Evolutionary conservation across 2,888 invertebrate genomes (phyloP), one percentile per base, ranked within the genome.

Genomic region (Nudaria mundana): DNA sequence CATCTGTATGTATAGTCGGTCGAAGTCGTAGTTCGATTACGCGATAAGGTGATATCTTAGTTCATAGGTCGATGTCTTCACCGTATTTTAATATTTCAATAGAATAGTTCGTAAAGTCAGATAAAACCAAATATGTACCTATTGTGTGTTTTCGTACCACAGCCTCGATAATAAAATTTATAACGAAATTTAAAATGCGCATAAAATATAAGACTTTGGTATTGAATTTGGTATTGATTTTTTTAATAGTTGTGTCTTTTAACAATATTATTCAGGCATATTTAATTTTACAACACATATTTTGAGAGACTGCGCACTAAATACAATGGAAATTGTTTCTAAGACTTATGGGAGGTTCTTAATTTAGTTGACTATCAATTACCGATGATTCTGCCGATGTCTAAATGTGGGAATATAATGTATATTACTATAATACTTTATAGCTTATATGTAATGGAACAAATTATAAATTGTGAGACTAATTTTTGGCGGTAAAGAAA

Each of bases 11-110:
- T 77, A 77, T 80, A 80, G 75, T 76, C 68, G 65, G 75, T 76
- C 68, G 66, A 67, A 67, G 64, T 46, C 15, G 67, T 80, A 79
- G 77, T 66, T 65, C 46, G 66, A 60, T 57, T 63, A 72, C 59
- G 67, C 58, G 59, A 56, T 76, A 73, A 73, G 72, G 76, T 75
- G 75, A 79, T 77, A 73, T 65, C 58, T 66, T 79, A 80, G 79
- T 64, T 62, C 65, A 75, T 83, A 84, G 81, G 73, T 85, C 63
- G 76, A 82, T 84, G 84, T 87, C 84, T 86, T 81, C 76, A 79
- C 69, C 67, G 79, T 82, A 81, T 76, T 59, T 82, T 79, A 81
- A 84, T 81, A 81, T 77, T 74, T 76, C 71, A 56, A 73, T 82
- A 83, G 79, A 71, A 72, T 83, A 81, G 74, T 55, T 52, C 22